These are phyloP conservation scores for Charadrius vociferus DNA, from an alignment of 2,113 vertebrate genomes.

Conservation along the genomic window DNA sequence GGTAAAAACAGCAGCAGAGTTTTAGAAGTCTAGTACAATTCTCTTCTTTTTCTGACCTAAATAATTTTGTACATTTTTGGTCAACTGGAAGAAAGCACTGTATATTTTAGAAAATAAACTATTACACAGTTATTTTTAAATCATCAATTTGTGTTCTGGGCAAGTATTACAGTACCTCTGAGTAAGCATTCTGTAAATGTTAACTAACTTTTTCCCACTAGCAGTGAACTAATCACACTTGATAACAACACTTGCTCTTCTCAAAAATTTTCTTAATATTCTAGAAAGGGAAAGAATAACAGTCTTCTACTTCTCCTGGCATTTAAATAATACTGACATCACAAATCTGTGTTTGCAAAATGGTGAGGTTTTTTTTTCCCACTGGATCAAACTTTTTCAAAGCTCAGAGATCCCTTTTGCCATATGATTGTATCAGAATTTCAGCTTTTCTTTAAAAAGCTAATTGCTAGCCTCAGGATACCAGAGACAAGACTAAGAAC, in stretches of 20 bases:
- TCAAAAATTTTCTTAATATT: not conserved
- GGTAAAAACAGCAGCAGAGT: not conserved
- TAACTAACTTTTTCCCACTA: not conserved
- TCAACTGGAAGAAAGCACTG: not conserved
- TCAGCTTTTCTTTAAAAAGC: not conserved
- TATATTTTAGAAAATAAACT: not conserved
- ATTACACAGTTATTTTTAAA: not conserved
- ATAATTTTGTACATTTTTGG: not conserved
- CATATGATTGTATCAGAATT: not conserved
- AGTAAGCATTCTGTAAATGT: not conserved
- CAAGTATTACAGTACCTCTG: not conserved
- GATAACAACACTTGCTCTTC: not conserved
- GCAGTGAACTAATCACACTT: not conserved
- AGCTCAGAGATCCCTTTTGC: not conserved
- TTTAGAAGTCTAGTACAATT: not conserved
- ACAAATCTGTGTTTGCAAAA: not conserved
- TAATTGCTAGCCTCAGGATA: not conserved
- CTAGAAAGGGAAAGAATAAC: not conserved
- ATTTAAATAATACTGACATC: not conserved
- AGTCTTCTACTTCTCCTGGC: not conserved
- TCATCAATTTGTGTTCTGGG: not conserved
- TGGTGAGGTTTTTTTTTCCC: not conserved
- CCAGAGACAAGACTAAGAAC: not conserved
- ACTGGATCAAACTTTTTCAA: not conserved
- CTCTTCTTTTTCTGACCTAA: not conserved